phyloP scores from a whole-genome alignment of 2,113 vertebrate genomes.

The Riparia riparia region DNA sequence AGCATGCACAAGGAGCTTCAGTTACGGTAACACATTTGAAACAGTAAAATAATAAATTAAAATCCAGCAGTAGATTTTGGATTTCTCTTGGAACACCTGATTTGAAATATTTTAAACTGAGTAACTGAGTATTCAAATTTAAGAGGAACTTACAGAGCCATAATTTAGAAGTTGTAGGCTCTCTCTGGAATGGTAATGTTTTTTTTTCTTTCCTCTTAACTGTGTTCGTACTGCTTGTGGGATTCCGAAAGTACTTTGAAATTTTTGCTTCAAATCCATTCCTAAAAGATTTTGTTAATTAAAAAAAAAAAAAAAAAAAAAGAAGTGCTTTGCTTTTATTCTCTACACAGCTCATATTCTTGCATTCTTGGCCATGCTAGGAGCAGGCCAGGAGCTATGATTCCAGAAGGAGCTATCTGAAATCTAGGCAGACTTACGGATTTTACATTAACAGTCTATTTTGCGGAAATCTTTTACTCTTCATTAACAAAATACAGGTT shows the following conservation, averaged over 20 bases:
- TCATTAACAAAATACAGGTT: conserved; percentile 57
- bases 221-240: accelerated
- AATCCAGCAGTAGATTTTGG: not conserved
- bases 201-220: not conserved
- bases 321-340: not conserved
- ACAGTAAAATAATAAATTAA: not conserved
- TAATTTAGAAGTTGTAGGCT: not conserved
- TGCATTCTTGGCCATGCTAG: not conserved
- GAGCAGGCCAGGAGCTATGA: not conserved
- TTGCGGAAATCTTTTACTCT: conserved; percentile 57
- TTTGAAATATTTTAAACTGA: not conserved
- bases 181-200: not conserved
- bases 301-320: not conserved
- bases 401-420: conserved; percentile 34
- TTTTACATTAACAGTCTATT: conserved; percentile 66
- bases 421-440: conserved; percentile 24
- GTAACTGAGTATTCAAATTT: not conserved
- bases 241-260: not conserved
- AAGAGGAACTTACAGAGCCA: not conserved
- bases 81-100: not conserved
- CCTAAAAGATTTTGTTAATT: not conserved
- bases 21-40: not conserved
- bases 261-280: not conserved
- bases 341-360: not conserved
- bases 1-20: not conserved